These are phyloP conservation scores for Corapipo altera DNA, from an alignment of 2,113 vertebrate genomes.

Conservation along the genomic window DNA sequence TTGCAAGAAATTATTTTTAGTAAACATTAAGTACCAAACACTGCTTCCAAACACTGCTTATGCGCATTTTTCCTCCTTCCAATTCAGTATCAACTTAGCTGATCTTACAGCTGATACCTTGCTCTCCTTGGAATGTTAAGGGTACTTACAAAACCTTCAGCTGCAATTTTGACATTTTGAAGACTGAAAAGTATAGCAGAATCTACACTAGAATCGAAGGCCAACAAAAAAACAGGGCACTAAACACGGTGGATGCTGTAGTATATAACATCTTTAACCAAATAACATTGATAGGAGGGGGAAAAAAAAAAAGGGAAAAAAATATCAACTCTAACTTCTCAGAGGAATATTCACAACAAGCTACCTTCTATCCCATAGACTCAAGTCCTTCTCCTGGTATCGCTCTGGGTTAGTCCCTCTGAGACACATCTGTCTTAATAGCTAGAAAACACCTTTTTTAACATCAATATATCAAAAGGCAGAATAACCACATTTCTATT, in stretches of 20 bases:
- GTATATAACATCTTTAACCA: not conserved
- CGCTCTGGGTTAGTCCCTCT: not conserved
- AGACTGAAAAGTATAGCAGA: not conserved
- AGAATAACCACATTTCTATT: not conserved
- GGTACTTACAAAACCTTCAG: not conserved
- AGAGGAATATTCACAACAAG: not conserved
- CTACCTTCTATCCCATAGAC: not conserved
- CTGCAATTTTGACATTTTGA: not conserved
- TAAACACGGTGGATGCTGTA: not conserved
- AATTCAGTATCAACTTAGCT: not conserved
- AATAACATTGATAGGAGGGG: not conserved
- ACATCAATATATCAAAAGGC: not conserved
- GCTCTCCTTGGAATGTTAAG: not conserved
- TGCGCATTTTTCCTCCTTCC: not conserved
- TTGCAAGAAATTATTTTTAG: not conserved
- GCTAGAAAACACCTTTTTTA: not conserved
- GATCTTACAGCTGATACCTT: not conserved
- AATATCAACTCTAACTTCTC: not conserved
- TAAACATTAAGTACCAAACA: not conserved
- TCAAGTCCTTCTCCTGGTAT: not conserved
- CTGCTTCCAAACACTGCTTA: not conserved
- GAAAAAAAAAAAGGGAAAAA: rapidly evolving
- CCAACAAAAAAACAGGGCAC: not conserved
- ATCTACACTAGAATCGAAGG: not conserved
- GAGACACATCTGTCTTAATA: not conserved